Conservation (phyloP, 64 coral and sea anemone species). For the Orbicella faveolata region DNA sequence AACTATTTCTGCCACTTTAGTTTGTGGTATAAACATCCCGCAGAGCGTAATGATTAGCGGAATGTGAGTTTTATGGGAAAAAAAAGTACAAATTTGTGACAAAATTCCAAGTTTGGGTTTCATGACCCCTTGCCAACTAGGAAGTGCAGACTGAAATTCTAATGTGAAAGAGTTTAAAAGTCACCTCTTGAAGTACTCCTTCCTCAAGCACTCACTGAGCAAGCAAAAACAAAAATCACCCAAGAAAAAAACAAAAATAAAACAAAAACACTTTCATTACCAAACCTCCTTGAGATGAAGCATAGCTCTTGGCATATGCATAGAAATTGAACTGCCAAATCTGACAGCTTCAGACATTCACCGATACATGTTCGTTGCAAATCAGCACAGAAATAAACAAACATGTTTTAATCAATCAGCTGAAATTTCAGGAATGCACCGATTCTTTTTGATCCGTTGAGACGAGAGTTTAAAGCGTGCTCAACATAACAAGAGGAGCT, state of each 20-base stretch:
- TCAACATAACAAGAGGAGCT: not conserved
- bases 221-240: not conserved
- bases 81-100: no score
- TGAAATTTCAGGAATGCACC: not conserved
- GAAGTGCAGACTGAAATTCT: no score
- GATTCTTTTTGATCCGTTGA: not conserved
- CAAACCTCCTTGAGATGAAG: not conserved
- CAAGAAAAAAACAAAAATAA: not conserved
- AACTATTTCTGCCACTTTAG: no score
- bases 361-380: not conserved
- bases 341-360: not conserved
- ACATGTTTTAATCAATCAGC: not conserved
- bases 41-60: no score
- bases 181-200: not conserved
- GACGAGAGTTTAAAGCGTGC: not conserved
- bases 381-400: conserved; percentile 12
- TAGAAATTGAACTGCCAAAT: not conserved
- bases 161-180: no score
- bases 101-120: no score
- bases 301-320: not conserved
- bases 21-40: no score
- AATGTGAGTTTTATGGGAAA: no score
- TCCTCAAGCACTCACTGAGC: not conserved
- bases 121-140: no score
- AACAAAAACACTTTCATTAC: not conserved